Percentiles rank a stretch among this genome's conserved stretches.
These are phyloP conservation scores for Drosophila robusta DNA, from an alignment of 2,888 invertebrate species.

Conservation along the genomic window DNA sequence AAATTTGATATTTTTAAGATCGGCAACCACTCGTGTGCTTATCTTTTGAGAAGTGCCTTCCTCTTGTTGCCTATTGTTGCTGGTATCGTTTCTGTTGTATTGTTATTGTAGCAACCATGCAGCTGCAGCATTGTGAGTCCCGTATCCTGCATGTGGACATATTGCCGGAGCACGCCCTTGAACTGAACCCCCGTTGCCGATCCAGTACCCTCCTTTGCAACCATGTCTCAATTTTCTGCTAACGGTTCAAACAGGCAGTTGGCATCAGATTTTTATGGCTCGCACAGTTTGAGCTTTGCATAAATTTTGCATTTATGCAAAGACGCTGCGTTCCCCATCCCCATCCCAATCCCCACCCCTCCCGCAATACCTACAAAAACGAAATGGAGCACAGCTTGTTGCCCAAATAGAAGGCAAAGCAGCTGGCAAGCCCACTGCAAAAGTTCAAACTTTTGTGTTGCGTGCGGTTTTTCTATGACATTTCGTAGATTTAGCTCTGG, in stretches of 20 bases:
- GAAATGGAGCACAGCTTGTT: conserved; percentile 64
- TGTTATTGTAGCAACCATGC: conserved; percentile 27
- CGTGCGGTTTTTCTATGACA: conserved; percentile 70
- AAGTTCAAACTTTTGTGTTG: conserved; percentile 68
- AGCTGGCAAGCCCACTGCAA: conserved; percentile 51
- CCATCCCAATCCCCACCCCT: not conserved
- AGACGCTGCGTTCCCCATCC: conserved; percentile 23
- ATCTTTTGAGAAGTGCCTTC: not conserved
- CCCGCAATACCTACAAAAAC: conserved; percentile 36
- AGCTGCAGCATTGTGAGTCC: conserved; percentile 58
- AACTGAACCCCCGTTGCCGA: conserved; percentile 7
- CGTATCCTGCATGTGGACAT: conserved; percentile 54
- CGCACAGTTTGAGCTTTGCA: conserved; percentile 66
- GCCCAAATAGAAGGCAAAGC: conserved; percentile 44
- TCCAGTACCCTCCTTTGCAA: conserved; percentile 2
- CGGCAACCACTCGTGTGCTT: not conserved
- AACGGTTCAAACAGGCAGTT: conserved; percentile 42
- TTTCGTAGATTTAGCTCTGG: conserved; percentile 60
- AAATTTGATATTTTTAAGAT: not conserved
- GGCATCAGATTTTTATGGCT: conserved; percentile 53
- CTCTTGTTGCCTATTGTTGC: conserved; percentile 6
- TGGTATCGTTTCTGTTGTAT: not conserved
- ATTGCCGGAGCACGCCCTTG: conserved; percentile 26
- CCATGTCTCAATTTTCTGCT: not conserved
- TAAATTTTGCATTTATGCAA: conserved; percentile 76